Base-by-base conservation (phyloP, 2,888 invertebrate genomes). In the Callyntrura guangdongensis region DNA sequence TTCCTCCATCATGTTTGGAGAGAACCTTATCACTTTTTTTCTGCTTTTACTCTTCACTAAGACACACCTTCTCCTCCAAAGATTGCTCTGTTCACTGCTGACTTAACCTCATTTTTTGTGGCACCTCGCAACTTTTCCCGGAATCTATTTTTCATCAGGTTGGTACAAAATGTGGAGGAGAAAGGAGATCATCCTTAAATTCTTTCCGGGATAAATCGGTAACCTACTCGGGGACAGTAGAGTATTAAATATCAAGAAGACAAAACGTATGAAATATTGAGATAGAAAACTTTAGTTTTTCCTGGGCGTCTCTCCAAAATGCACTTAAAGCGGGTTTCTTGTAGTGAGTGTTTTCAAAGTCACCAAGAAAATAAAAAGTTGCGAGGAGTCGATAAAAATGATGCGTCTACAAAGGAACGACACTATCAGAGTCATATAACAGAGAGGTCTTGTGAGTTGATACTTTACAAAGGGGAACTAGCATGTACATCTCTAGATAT, bases 391-490 rank as follows among this genome's bases (percentile, higher is more conserved):
- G 36, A 89, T 67, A 77, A 79, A 79, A 79, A 84, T 85, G 85
- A 85, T 89, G 77, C 89, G 85, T 77, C 89, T 85, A 84, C 49
- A 17, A 45, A n/a, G 25, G 79, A 56, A 84, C 77, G 61, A 79
- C 86, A 86, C 36, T 64, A 86, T 64, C 74, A 59, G 22, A n/a
- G n/a, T n/a, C n/a, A n/a, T 36, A 6, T 36, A 2, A 36, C 36
- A 36, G 6, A 6, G 36, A 79, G 47, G 64, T 64, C 45, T 85
- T 85, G 72, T 56, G 72, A 27, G 85, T 74, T 85, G 59, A 79
- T 86, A 64, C 86, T 64, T 64, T 22, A 53, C 27, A 77, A 61
- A 47, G n/a, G 45, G 61, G 27, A 22, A 64, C 49, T 2, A 69
- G 36, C 6, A 36, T 36, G 27, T 36, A 67, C 36, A 67, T 67